Evolutionary conservation across 2,797 vertebrate species (phyloP), one percentile per base, ranked within the genome.

Genomic region (Nannoperca obscura): DNA sequence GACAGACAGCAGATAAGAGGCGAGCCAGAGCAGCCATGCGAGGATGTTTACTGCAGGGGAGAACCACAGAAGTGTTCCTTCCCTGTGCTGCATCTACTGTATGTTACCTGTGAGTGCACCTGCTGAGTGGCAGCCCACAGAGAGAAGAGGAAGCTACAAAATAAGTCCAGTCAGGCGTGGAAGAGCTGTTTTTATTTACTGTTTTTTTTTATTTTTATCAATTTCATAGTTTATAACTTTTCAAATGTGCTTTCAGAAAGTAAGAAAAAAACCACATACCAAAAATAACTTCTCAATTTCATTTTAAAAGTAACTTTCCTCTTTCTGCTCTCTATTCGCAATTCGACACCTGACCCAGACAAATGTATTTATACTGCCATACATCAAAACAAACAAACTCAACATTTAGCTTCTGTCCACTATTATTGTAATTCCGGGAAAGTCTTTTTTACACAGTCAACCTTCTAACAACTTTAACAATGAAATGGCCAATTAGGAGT

Each of bases 1-100:
- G 71, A 82, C 77, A 63, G 78, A 81, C 85, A 81, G 77, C 83
- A 84, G 83, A 72, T 80, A 70, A 78, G 81, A 89, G 80, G 78
- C 22, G 59, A 80, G 62, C 78, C 11, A 12, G 78, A 49, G 88
- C 79, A 76, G 84, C 83, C 86, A 87, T 55, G 86, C 74, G 10
- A 47, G 76, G 82, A 62, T 74, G 86, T 82, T 90, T 81, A 71
- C 83, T 67, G 85, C 74, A 68, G 72, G 58, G 53, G 49, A 5
- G 53, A 71, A 40, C 40, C 72, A 60, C 73, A 79, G 76, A 42
- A n/a, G 2, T 55, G 76, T 52, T 70, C 74, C 46, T 40, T 40
- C 62, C 49, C 9, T 57, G 54, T 34, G 57, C 61, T 69, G 52
- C 27, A 53, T 27, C 55, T 50, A 6, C 60, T 52, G 27, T 65